phyloP scores from a whole-genome alignment of 2,113 vertebrate species.

The Mesocricetus auratus region DNA sequence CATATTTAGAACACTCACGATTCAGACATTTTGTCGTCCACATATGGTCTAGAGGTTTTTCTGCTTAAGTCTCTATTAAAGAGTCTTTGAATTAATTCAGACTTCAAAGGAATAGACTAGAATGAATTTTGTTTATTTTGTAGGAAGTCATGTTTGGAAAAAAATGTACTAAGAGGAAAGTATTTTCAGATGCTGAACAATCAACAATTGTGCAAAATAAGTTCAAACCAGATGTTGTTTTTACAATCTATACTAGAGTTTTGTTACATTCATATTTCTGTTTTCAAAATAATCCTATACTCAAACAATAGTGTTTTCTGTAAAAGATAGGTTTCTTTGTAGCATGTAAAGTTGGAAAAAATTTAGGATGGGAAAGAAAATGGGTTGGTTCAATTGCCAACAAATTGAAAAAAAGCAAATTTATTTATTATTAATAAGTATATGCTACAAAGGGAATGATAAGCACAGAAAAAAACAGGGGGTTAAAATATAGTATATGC shows the following conservation, averaged over 20 bases:
- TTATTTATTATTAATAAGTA: neutral
- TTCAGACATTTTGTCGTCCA: neutral
- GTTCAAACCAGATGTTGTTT: conserved; percentile 75
- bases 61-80: neutral
- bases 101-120: conserved; percentile 33
- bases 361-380: neutral
- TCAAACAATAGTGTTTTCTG: conserved; percentile 3
- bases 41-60: neutral
- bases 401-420: neutral
- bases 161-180: conserved; percentile 22
- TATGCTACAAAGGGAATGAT: neutral
- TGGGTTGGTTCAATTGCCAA: neutral
- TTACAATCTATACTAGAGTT: conserved; percentile 57
- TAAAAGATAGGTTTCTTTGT: neutral
- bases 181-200: conserved; percentile 68
- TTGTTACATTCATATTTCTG: conserved; percentile 52
- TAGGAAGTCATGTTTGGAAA: conserved; percentile 39
- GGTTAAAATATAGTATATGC: neutral
- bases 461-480: neutral
- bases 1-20: neutral
- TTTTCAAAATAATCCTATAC: conserved; percentile 46
- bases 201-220: conserved; percentile 68
- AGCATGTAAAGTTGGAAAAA: neutral
- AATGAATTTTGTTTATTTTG: conserved; percentile 46
- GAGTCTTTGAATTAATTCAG: conserved; percentile 23